Evolutionary conservation across 2,888 invertebrate species (phyloP), one percentile per base, ranked within the genome.

Genomic region (Hecatera dysodea): DNA sequence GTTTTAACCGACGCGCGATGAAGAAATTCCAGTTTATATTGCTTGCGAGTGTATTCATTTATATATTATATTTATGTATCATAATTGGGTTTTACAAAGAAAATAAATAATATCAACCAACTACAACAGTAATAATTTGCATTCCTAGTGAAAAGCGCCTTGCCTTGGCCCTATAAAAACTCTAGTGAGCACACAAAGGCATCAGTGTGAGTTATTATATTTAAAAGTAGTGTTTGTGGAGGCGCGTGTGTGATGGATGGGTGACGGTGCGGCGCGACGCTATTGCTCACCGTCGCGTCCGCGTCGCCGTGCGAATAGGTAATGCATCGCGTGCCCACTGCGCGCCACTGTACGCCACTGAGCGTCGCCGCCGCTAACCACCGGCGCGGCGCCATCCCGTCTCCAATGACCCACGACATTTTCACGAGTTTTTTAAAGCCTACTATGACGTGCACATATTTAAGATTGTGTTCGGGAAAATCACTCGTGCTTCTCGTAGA

Each of bases 251-350:
- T 93, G 94, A 94, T 91, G 89, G 93, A 94, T 93, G 92, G 84
- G 87, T 85, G 89, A 75, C 81, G 84, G 82, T 75, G 81, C 81
- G 86, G 84, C 88, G 87, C 68, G 74, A 87, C 89, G 90, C 92
- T 91, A 94, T 95, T 91, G 88, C 93, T 95, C 94, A 95, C 91
- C 81, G 95, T 94, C 92, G 39, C 15, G 15, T 36, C 36, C 36
- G 9, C 36, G 36, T 4, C 39, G 87, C 72, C 83, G 84, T 86
- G 84, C 83, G 93, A 92, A 93, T 93, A 92, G 86, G 81, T 92
- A 91, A 93, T 92, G 90, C 87, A 85, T 83, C 69, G 79, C 77
- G 75, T 72, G 75, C 67, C 74, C 72, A 56, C 56, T 7, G 22
- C 15, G 8, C 56, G 53, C 55, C 33, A 50, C 33, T 55, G 55